These are phyloP conservation scores for Ceratotherium simum DNA, from an alignment of 2,113 vertebrate genomes.

Conservation along the genomic window DNA sequence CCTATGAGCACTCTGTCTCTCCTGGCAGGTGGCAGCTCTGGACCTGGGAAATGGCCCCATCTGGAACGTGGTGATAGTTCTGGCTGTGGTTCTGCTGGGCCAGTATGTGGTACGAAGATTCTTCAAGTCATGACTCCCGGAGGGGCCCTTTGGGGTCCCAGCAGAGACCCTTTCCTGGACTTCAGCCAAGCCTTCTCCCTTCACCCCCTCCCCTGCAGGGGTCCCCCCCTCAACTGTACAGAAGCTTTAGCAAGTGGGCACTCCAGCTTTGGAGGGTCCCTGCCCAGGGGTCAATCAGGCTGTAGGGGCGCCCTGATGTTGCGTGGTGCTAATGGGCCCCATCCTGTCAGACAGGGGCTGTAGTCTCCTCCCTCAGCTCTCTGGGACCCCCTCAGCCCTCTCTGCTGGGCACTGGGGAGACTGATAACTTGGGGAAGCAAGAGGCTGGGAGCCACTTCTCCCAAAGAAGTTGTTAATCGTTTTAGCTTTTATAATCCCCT, in stretches of 20 bases:
- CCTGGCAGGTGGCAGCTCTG: conserved; percentile 84
- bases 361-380: background rate
- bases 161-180: conserved; percentile 39
- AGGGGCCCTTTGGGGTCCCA: conserved; percentile 38
- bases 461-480: conserved; percentile 1
- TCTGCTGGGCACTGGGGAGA: background rate
- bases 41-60: conserved; percentile 84
- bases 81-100: conserved; percentile 83
- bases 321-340: conserved; percentile 70
- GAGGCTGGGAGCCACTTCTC: background rate
- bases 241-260: conserved; percentile 56
- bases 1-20: background rate
- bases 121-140: conserved; percentile 81
- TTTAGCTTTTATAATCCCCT: conserved; percentile 60
- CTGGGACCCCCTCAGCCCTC: background rate
- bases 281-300: background rate
- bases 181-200: background rate
- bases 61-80: conserved; percentile 79
- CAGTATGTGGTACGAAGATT: conserved; percentile 86
- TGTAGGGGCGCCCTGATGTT: background rate
- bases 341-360: background rate
- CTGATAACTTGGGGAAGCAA: background rate
- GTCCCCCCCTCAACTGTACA: background rate
- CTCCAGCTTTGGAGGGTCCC: background rate
- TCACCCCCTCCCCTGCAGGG: background rate